Conservation (phyloP, 2,113 vertebrate genomes). For the Lagopus muta region DNA sequence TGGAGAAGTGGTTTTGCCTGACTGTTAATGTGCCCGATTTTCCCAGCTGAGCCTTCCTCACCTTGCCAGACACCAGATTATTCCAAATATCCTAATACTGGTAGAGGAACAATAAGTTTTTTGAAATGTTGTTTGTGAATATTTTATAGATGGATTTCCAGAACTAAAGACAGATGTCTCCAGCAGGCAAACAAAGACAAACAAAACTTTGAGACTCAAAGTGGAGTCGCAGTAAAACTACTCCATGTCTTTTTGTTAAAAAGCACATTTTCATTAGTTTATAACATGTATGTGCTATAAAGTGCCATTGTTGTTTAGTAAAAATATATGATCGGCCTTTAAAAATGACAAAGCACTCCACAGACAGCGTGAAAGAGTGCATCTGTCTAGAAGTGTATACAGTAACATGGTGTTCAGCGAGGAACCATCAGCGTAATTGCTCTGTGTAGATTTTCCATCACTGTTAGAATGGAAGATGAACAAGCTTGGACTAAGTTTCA, state of each 20-base stretch:
- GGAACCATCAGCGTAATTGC: background rate
- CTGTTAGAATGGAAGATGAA: background rate
- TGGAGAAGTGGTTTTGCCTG: background rate
- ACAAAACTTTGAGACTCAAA: background rate
- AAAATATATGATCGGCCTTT: background rate
- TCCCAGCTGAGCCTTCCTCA: background rate
- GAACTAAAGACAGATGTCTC: background rate
- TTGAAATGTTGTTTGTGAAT: background rate
- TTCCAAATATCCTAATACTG: background rate
- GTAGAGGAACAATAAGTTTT: background rate
- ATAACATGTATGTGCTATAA: background rate
- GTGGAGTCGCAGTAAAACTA: background rate
- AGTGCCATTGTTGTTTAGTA: background rate
- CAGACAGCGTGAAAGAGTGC: accelerated
- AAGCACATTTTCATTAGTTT: background rate
- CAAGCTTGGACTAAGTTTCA: background rate
- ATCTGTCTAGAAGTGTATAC: background rate
- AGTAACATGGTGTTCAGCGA: accelerated
- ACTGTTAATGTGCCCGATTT: background rate
- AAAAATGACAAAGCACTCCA: background rate
- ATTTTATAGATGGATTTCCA: background rate
- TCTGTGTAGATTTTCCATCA: background rate
- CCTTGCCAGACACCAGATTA: background rate
- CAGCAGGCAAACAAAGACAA: background rate
- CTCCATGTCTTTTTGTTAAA: background rate